Evolutionary conservation across 37 sponge, comb jelly and placozoan species (phyloP).

Genomic region (Cladorhizidae sp.): DNA sequence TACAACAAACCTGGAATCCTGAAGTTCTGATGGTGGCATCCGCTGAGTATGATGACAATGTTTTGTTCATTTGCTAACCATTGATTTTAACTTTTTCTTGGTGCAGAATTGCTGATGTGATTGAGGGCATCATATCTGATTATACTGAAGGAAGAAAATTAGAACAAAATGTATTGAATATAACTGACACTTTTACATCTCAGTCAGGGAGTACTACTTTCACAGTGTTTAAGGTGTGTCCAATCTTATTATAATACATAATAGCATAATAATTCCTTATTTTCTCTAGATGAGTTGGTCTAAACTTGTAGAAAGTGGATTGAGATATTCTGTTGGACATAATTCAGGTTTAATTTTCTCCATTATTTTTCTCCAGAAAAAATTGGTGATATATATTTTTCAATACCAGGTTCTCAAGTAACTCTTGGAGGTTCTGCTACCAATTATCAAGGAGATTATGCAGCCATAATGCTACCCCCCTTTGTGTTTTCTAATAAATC

Average conservation of each 20-base stretch:
- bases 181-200: neutral
- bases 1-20: slow-evolving; percentile 11
- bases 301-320: neutral
- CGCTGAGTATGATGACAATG: neutral
- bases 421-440: neutral
- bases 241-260: no score
- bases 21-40: neutral
- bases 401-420: neutral
- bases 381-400: neutral
- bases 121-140: neutral
- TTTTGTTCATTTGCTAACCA: neutral
- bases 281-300: neutral
- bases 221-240: slow-evolving; percentile 1
- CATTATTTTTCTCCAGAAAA: neutral
- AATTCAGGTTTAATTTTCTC: neutral
- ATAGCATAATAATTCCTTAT: neutral
- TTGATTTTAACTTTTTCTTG: neutral
- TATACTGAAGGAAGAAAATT: neutral
- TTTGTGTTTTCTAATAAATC: neutral
- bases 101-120: neutral
- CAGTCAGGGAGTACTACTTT: neutral
- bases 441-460: neutral
- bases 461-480: slow-evolving; percentile 5
- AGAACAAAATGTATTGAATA: neutral
- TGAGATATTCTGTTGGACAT: neutral